Evolutionary conservation across 2,888 invertebrate species (phyloP), one percentile per base, ranked within the genome.

Genomic region (Eutolmus rufibarbis): DNA sequence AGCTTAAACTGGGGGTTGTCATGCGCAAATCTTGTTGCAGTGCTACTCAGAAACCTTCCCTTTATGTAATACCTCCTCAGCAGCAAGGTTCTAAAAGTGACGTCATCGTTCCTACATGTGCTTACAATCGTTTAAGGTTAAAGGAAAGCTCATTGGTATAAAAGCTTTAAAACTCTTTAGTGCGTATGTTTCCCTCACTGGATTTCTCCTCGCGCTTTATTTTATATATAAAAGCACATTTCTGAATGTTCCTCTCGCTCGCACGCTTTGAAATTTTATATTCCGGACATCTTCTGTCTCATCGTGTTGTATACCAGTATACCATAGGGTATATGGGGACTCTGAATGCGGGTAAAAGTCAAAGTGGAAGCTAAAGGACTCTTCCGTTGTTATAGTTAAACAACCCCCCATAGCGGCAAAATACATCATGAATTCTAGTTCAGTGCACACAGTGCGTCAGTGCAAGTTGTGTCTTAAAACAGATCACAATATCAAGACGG

Each of bases 371-470:
- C 85, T 74, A 74, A 85, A 85, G 74, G 74, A 85, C 85, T 85
- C 74, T 46, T 74, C 82, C 57, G 82, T 74, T 85, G 74, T 85
- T 85, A 85, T 85, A 85, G 74, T 85, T 85, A 74, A 87, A 87
- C 51, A 87, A 74, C 79, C 56, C 66, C 46, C 86, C 51, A 66
- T 79, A 87, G 78, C 66, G 78, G 78, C 43, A 86, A 86, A 86
- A 88, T 78, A 78, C 88, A 87, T 88, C 87, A 86, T 88, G 87
- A 85, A 88, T 87, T 88, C 87, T 88, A 89, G 88, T 89, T 91
- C 90, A 91, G 91, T 91, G 91, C 91, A 90, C 90, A 91, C 90
- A 91, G 90, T 91, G 91, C 91, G 91, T 90, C 91, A 91, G 91
- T 90, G 90, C 91, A 90, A 91, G 91, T 91, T 90, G 90, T 90